Percentiles rank a stretch among this genome's conserved stretches.
Evolutionary conservation across 2,797 vertebrate genomes (phyloP).

Genomic region (Schizopygopsis malacanthus): DNA sequence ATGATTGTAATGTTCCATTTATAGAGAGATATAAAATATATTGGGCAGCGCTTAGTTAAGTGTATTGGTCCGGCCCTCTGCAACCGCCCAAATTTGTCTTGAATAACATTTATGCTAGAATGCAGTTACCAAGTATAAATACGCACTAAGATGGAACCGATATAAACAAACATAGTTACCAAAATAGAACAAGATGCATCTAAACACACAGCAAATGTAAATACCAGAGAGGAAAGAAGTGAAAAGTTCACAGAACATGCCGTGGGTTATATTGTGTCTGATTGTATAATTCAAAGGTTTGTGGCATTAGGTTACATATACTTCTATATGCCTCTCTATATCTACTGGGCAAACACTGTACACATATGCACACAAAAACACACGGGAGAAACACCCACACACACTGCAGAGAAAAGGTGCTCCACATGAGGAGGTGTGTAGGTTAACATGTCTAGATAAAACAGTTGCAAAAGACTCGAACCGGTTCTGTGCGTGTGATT

Average conservation of each 20-base stretch:
- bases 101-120: not conserved
- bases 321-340: not conserved
- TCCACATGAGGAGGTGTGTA: not conserved
- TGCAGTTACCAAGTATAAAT: not conserved
- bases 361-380: not conserved
- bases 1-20: too few relatives aligned
- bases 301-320: not conserved
- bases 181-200: not conserved
- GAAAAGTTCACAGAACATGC: not conserved
- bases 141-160: not conserved
- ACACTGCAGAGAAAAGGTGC: not conserved
- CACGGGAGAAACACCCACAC: not conserved
- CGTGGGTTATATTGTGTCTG: not conserved
- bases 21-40: too few relatives aligned
- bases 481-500: not conserved
- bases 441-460: slow-evolving; percentile 28
- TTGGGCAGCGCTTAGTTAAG: too few relatives aligned
- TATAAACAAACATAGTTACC: not conserved
- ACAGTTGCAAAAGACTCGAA: not conserved
- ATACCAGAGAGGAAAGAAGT: not conserved
- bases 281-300: not conserved
- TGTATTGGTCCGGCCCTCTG: too few relatives aligned
- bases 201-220: not conserved
- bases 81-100: not conserved
- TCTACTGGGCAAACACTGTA: slow-evolving; percentile 7